phyloP scores from a whole-genome alignment of 1,140 invertebrate species.

The Heliconius nattereri region DNA sequence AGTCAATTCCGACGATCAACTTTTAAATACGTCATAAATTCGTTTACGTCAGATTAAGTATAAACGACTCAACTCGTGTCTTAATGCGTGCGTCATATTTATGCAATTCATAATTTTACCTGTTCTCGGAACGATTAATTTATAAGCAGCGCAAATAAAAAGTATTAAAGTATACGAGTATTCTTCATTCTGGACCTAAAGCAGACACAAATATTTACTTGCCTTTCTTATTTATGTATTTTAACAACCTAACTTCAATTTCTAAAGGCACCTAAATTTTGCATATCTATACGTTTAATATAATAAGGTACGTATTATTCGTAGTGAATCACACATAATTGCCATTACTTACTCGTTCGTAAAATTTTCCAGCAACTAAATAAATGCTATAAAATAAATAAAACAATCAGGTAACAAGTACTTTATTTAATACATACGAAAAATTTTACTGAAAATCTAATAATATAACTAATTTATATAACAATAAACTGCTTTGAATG shows the following conservation, averaged over 20 bases:
- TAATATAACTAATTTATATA: neutral
- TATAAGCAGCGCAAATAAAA: neutral
- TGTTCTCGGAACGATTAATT: neutral
- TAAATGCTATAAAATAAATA: neutral
- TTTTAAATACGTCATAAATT: neutral
- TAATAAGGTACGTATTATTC: too few species aligned
- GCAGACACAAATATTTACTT: neutral
- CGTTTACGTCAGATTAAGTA: conserved; percentile 3
- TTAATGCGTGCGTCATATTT: conserved; percentile 2
- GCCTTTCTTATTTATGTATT: neutral
- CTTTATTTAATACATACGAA: too few species aligned
- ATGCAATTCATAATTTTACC: neutral
- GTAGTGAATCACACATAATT: conserved; percentile 3
- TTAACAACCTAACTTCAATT: neutral
- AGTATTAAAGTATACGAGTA: neutral
- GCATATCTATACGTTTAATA: too few species aligned
- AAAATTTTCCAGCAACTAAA: neutral
- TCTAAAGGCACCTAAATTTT: too few species aligned
- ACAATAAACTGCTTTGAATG: neutral
- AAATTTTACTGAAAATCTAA: neutral
- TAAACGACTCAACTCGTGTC: neutral
- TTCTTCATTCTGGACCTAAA: neutral
- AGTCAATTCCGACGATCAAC: neutral
- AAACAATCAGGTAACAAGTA: neutral
- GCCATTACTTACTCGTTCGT: neutral